Evolutionary conservation across 1,140 invertebrate species (phyloP), one percentile per base, ranked within the genome.

Genomic region (Acromyrmex echinatior): DNA sequence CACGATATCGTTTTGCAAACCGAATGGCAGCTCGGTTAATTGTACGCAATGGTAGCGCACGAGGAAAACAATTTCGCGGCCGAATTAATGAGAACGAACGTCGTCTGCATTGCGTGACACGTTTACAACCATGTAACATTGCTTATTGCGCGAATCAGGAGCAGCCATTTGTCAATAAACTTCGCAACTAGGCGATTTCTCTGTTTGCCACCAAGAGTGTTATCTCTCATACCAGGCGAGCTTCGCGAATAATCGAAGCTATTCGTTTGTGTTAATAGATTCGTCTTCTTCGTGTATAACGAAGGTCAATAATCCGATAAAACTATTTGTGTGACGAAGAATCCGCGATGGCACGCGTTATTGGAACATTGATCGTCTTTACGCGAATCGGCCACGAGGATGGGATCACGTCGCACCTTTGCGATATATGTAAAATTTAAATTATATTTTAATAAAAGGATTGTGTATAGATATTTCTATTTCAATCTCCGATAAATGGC

Each of bases 261-360:
- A 51, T 49, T 35, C 18, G 14, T 10, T 3, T 7, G 6, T 12
- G 60, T 65, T 66, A 65, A 86, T 65, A 66, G 60, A 78, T 66
- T 56, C 73, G 63, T 28, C 60, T 53, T 3, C 58, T 35, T 1
- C 31, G 28, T 60, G 58, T 21, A 66, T 31, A 58, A 81, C 58
- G 28, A 77, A 86, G 63, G 35, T 86, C 63, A 86, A 86, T 86
- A 80, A 81, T 80, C n/a, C 25, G 76, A 81, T 81, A 80, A 86
- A 81, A 80, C 39, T 51, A 80, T 80, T 62, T 53, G 58, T 25
- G 58, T 51, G n/a, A 31, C 25, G 14, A 58, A 51, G 39, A 77
- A 85, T 77, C 56, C 45, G 45, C 58, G n/a, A 45, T 2, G 31
- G 25, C 56, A 49, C 45, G 53, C 56, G 56, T 77, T 77, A 84